Evolutionary conservation across 2,797 vertebrate genomes (phyloP), one percentile per base, ranked within the genome.

Genomic region (Clamator glandarius): DNA sequence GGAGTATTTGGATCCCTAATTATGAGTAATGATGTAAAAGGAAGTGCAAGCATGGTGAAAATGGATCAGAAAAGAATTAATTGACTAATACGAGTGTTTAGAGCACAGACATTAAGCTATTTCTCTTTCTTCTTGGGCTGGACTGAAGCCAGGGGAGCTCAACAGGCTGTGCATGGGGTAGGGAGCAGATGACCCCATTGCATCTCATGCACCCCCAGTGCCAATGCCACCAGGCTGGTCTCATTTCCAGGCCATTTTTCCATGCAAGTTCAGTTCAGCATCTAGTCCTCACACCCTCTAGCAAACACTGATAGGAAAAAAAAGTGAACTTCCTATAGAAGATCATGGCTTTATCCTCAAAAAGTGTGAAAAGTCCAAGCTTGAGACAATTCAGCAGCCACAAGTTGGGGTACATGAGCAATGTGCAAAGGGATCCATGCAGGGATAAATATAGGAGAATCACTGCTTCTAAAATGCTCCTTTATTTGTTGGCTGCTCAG

Each of bases 31-130:
- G 78, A 92, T 74, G 92, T 61, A 77, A 93, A 80, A 95, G 95
- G 94, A 95, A 91, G 87, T 44, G 39, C 79, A 85, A 41, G 42
- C 91, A 81, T 35, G 72, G 63, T 72, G 91, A 91, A 94, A 91
- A 95, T 5, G 90, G 73, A 94, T 92, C 84, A 92, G 87, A 62
- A 80, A 66, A 89, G 5, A 84, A 96, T 91, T 78, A 89, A 74
- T 81, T 42, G 62, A 28, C 68, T 86, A 21, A 61, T 33, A 14
- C 0, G 21, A 46, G 31, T 68, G 58, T 61, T 86, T 58, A 57
- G 41, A 86, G 62, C 3, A 41, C 41, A 28, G 41, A 25, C 16
- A 68, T 29, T 5, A 12, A 77, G 85, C 75, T 92, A 31, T 68
- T 94, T 63, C 41, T 50, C 80, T 74, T 86, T 41, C 48, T 89